These are phyloP conservation scores for Carassius auratus DNA, from an alignment of 2,113 vertebrate species.

Conservation along the genomic window DNA sequence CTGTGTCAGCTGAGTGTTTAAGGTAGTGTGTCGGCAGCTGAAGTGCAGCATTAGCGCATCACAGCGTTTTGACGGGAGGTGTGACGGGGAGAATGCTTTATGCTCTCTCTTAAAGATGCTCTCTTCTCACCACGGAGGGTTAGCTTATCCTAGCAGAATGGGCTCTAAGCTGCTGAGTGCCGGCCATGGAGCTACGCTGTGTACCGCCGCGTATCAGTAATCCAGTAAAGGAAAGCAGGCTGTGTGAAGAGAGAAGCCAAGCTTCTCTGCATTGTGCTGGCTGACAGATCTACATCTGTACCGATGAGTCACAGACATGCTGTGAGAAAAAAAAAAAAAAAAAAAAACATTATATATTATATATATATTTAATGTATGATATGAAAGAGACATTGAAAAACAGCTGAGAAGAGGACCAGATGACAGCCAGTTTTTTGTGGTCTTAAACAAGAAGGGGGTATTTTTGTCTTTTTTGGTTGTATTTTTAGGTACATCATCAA, in stretches of 20 bases:
- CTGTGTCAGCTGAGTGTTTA: slow-evolving; percentile 36
- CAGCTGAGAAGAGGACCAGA: not conserved
- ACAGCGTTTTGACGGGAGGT: slow-evolving; percentile 53
- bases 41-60: slow-evolving; percentile 48
- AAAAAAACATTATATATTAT: no score
- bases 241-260: slow-evolving; percentile 61
- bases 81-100: slow-evolving; percentile 65
- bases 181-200: slow-evolving; percentile 63
- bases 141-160: slow-evolving; percentile 72
- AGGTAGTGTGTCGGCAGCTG: slow-evolving; percentile 44
- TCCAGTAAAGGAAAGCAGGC: slow-evolving; percentile 66
- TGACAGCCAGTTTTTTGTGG: slow-evolving; percentile 33
- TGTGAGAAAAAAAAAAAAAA: slow-evolving; percentile 53
- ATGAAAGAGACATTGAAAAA: slow-evolving; percentile 22
- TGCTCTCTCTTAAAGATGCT: slow-evolving; percentile 59
- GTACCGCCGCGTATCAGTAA: slow-evolving; percentile 70
- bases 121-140: slow-evolving; percentile 61
- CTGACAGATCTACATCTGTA: slow-evolving; percentile 74
- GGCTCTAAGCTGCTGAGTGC: slow-evolving; percentile 68
- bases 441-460: not conserved
- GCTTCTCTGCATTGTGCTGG: slow-evolving; percentile 63
- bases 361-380: not conserved
- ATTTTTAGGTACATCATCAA: not conserved
- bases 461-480: not conserved
- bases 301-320: slow-evolving; percentile 67